phyloP scores from a whole-genome alignment of 2,113 vertebrate species.

The Cyphomyrus plagiostoma region DNA sequence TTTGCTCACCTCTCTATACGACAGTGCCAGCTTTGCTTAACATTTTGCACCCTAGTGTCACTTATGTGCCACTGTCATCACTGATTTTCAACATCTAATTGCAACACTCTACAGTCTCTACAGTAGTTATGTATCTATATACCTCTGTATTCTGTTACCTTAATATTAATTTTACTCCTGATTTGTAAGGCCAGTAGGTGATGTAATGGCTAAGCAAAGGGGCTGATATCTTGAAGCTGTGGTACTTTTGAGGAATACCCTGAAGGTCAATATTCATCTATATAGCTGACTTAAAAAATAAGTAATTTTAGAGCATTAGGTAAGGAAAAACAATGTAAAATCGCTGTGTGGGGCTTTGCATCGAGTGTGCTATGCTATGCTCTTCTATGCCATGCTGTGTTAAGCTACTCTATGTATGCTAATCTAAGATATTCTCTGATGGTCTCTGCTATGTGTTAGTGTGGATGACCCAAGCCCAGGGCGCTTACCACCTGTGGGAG shows the following conservation, averaged over 20 bases:
- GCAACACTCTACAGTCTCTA: not conserved
- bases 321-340: not conserved
- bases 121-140: not conserved
- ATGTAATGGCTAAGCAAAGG: not conserved
- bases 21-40: not conserved
- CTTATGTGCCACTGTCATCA: not conserved
- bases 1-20: not conserved
- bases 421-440: not conserved
- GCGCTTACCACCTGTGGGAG: constrained; percentile 58
- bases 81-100: not conserved
- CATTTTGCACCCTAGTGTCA: not conserved
- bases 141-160: not conserved
- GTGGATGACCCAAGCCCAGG: constrained; percentile 26
- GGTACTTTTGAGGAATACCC: not conserved
- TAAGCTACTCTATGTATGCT: not conserved
- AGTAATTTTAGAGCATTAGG: not conserved
- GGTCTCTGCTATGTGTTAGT: constrained; percentile 40
- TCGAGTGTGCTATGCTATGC: not conserved
- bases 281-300: not conserved
- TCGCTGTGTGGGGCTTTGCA: not conserved
- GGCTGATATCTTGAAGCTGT: not conserved
- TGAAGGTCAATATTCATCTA: not conserved
- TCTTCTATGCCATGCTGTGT: not conserved
- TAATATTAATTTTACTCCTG: not conserved
- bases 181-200: not conserved